A percentile compares a stretch with the other conserved stretches of the same genome.
Conservation (phyloP, 2,113 vertebrate species). For the Hystrix cristata region DNA sequence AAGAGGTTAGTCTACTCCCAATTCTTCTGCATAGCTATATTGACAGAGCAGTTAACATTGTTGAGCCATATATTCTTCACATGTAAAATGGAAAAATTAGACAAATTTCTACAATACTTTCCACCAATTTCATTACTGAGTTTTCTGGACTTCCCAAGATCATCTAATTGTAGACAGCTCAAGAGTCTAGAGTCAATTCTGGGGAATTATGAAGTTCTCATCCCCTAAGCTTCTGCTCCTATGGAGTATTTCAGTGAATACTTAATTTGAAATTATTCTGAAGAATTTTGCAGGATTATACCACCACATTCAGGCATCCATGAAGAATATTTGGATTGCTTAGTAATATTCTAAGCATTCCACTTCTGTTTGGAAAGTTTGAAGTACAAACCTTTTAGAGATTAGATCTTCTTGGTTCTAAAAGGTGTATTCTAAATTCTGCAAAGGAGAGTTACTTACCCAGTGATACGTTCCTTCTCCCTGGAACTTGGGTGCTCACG, state of each 20-base stretch:
- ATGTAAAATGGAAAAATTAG: neutral
- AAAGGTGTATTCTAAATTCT: constrained; percentile 30
- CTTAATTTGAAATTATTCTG: constrained; percentile 74
- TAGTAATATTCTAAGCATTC: constrained; percentile 15
- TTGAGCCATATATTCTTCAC: neutral
- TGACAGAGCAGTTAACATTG: neutral
- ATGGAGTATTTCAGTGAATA: neutral
- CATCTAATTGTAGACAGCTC: neutral
- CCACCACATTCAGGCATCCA: neutral
- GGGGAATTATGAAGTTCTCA: neutral
- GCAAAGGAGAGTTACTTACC: constrained; percentile 80
- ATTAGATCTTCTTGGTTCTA: constrained; percentile 58
- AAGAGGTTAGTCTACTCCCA: neutral
- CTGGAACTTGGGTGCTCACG: constrained; percentile 76
- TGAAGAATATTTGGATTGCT: constrained; percentile 36
- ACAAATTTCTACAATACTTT: neutral
- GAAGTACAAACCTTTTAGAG: constrained; percentile 70
- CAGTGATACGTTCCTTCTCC: constrained; percentile 71
- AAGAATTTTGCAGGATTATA: constrained; percentile 55
- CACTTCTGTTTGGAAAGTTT: constrained; percentile 67
- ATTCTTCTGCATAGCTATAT: neutral
- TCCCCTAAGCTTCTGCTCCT: neutral
- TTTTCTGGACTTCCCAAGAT: neutral
- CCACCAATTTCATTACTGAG: neutral
- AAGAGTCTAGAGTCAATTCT: neutral